Conservation (phyloP, 2,797 vertebrate species). For the Phoebastria nigripes region DNA sequence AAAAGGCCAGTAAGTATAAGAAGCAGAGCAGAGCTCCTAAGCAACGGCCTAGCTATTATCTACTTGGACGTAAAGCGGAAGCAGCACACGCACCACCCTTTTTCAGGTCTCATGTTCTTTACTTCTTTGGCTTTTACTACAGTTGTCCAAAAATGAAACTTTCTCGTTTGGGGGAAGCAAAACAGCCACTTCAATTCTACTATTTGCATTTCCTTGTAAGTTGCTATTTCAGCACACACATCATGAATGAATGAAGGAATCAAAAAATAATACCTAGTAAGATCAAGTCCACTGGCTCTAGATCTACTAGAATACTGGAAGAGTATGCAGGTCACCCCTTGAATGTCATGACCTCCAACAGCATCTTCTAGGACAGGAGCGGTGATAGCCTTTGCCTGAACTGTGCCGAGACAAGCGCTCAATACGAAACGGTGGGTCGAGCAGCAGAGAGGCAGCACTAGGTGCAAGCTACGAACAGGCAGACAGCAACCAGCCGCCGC, state of each 20-base stretch:
- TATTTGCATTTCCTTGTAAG: no score
- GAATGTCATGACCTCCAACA: fast-evolving
- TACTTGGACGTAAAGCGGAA: not conserved
- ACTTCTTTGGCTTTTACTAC: not conserved
- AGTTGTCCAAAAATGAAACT: not conserved
- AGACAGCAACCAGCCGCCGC: no score
- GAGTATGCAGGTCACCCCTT: not conserved
- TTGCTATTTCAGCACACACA: not conserved
- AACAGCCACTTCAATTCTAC: not conserved
- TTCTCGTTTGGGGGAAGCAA: not conserved
- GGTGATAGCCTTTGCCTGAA: not conserved
- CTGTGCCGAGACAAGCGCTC: no score
- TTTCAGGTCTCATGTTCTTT: not conserved
- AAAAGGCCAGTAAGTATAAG: not conserved
- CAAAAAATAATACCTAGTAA: not conserved
- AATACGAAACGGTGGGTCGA: no score
- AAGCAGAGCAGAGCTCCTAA: not conserved
- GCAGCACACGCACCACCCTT: not conserved
- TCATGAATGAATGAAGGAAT: not conserved
- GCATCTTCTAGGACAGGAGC: no score
- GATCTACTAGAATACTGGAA: not conserved
- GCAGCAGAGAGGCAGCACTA: not conserved
- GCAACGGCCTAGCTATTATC: not conserved
- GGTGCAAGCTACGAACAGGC: no score
- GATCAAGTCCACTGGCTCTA: not conserved